A percentile compares a stretch with the other conserved stretches of the same genome.
Conservation (phyloP, 2,797 vertebrate species). For the Chiloscyllium punctatum region DNA sequence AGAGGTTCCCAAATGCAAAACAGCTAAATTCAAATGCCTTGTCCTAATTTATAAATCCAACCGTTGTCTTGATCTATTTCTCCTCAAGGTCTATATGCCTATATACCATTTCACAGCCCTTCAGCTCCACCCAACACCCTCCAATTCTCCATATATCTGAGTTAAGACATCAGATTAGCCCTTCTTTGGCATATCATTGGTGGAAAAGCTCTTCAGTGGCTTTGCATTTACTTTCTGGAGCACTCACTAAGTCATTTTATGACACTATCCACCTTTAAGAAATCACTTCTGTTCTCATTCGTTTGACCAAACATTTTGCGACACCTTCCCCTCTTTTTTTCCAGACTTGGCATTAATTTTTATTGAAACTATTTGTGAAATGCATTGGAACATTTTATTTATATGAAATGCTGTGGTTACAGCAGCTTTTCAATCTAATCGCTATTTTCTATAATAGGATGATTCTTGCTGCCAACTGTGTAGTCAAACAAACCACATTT, state of each 20-base stretch:
- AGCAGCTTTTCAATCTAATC: neutral
- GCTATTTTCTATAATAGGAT: neutral
- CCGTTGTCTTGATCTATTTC: neutral
- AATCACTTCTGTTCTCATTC: neutral
- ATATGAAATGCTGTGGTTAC: neutral
- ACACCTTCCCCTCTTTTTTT: neutral
- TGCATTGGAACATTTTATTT: neutral
- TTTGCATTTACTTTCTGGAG: neutral
- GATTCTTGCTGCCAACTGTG: conserved; percentile 1
- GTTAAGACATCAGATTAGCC: neutral
- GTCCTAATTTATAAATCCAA: neutral
- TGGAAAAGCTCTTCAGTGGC: neutral
- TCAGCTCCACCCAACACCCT: too few species aligned
- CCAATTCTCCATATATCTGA: neutral
- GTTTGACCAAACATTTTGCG: neutral
- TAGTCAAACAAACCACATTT: neutral
- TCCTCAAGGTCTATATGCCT: neutral
- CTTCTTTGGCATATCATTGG: neutral
- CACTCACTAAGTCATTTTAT: neutral
- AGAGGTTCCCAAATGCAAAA: neutral
- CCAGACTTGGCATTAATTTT: neutral
- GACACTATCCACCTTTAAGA: neutral
- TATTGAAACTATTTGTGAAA: neutral
- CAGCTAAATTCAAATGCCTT: neutral
- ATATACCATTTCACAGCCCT: too few species aligned